phyloP scores from a whole-genome alignment of 2,888 invertebrate species.

The Scaptodrosophila latifasciaeformis region DNA sequence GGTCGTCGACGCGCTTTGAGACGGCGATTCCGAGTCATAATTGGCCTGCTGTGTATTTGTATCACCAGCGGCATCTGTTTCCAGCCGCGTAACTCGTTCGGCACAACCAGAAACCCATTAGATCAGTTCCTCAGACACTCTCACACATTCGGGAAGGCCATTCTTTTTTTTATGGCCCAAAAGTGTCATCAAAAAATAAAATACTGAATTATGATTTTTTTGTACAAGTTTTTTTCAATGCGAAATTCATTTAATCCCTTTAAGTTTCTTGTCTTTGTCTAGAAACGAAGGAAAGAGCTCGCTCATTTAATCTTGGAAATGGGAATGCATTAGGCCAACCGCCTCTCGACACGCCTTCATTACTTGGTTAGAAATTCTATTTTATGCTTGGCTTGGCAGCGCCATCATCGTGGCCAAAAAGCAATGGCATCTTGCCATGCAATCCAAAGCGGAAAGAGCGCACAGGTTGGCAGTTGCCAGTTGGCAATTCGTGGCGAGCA shows the following conservation, averaged over 20 bases:
- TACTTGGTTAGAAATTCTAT: constrained; percentile 53
- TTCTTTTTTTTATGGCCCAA: constrained; percentile 15
- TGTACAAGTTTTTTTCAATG: neutral
- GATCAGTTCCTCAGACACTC: neutral
- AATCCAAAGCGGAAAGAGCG: constrained; percentile 38
- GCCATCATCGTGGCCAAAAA: constrained; percentile 31
- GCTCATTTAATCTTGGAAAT: constrained; percentile 48
- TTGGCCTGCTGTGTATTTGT: constrained; percentile 64
- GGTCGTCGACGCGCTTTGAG: constrained; percentile 53
- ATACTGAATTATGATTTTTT: no score
- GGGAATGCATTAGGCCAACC: constrained; percentile 31
- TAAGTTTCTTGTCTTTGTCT: constrained; percentile 19
- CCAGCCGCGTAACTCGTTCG: constrained; percentile 45
- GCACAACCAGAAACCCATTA: constrained; percentile 22
- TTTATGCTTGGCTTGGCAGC: constrained; percentile 52
- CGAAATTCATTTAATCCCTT: constrained; percentile 16
- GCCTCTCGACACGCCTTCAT: constrained; percentile 3
- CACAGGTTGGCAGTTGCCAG: no score
- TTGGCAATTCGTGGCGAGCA: no score
- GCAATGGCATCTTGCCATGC: constrained; percentile 64
- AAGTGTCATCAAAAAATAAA: constrained; percentile 4
- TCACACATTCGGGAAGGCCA: constrained; percentile 7
- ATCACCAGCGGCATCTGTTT: constrained; percentile 41
- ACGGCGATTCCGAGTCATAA: constrained; percentile 11
- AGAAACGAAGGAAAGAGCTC: no score